Percentiles rank a stretch among this genome's conserved stretches.
These are phyloP conservation scores for Perca schrenkii DNA, from an alignment of 2,113 vertebrate genomes.

Conservation along the genomic window DNA sequence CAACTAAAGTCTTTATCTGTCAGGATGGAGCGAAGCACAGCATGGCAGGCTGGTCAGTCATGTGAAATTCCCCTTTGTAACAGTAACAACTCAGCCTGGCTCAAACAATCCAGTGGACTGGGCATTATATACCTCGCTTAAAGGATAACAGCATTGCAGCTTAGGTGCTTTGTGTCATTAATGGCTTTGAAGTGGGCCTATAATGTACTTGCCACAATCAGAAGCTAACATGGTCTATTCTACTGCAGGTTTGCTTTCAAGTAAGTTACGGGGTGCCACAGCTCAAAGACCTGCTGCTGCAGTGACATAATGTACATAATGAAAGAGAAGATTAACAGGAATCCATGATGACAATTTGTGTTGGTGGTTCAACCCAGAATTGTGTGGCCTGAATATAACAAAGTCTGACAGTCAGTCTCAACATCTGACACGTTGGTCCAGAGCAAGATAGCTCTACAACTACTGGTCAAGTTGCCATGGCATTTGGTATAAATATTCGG, in stretches of 20 bases:
- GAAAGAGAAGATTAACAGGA: background rate
- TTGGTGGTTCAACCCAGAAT: background rate
- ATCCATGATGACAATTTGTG: background rate
- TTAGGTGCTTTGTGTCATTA: slow-evolving; percentile 30
- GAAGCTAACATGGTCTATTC: background rate
- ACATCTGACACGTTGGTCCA: background rate
- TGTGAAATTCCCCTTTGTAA: slow-evolving; percentile 50
- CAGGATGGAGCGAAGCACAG: slow-evolving; percentile 32
- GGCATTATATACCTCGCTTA: slow-evolving; percentile 14
- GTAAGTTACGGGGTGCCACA: background rate
- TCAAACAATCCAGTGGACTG: slow-evolving; percentile 28
- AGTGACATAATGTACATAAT: background rate
- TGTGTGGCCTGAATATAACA: background rate
- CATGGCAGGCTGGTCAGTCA: slow-evolving; percentile 54
- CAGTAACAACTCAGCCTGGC: slow-evolving; percentile 38
- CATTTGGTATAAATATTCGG: background rate
- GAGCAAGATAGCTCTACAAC: background rate
- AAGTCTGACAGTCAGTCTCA: background rate
- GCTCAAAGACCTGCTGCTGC: background rate
- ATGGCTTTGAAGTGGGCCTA: slow-evolving; percentile 27
- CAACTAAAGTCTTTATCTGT: slow-evolving; percentile 66
- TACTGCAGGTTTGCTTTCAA: background rate
- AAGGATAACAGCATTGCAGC: slow-evolving; percentile 32
- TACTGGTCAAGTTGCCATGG: background rate
- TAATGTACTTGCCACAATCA: background rate